Conservation (phyloP, 2,888 invertebrate genomes). For the Lissonota sp. region DNA sequence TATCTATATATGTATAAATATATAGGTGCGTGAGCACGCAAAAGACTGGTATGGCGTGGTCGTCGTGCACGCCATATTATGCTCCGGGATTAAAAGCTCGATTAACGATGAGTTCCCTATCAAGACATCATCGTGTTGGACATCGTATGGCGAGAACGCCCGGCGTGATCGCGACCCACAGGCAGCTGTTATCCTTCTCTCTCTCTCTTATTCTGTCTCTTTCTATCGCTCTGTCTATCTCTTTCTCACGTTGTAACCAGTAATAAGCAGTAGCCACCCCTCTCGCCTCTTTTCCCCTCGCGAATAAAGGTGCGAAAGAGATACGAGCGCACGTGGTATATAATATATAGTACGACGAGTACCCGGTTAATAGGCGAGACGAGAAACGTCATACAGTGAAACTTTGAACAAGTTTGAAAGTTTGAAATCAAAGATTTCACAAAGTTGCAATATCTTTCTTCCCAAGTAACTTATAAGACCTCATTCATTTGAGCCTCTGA, state of each 20-base stretch:
- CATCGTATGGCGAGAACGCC: constrained; percentile 64
- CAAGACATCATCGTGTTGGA: constrained; percentile 76
- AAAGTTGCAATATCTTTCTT: no score
- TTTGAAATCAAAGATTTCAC: no score
- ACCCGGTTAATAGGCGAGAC: constrained; percentile 11
- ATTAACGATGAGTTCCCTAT: constrained; percentile 78
- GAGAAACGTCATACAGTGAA: constrained; percentile 11
- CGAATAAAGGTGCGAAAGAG: constrained; percentile 58
- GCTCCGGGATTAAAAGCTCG: constrained; percentile 73
- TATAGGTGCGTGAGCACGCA: constrained; percentile 36
- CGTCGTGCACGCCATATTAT: constrained; percentile 58
- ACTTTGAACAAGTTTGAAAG: no score
- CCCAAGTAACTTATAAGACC: no score
- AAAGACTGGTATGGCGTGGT: constrained; percentile 34
- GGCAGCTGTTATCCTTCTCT: not conserved
- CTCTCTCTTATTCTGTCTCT: not conserved
- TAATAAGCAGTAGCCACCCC: constrained; percentile 28
- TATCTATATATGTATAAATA: not conserved
- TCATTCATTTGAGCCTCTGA: no score
- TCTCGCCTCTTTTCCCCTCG: not conserved
- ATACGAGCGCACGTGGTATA: constrained; percentile 15
- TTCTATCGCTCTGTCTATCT: not conserved
- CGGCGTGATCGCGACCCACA: constrained; percentile 52
- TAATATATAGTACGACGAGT: constrained; percentile 8
- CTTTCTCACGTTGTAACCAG: not conserved